Percentiles rank a stretch among this genome's conserved stretches.
Evolutionary conservation across 2,797 vertebrate genomes (phyloP).

Genomic region (Mus minutoides): DNA sequence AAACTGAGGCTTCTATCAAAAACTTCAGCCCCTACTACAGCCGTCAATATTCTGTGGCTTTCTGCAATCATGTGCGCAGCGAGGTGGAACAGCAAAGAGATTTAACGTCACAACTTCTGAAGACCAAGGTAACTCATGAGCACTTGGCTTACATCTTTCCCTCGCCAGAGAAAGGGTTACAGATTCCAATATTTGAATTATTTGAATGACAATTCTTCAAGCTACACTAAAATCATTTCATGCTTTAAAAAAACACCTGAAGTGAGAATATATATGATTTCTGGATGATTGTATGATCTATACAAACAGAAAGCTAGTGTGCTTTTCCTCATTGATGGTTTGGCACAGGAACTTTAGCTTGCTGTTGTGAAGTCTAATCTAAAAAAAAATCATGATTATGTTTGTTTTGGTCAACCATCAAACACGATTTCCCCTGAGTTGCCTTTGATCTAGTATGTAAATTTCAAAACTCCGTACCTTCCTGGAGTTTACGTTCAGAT

Average conservation of each 20-base stretch:
- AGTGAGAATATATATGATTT: constrained; percentile 10
- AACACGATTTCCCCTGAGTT: constrained; percentile 23
- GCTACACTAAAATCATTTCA: constrained; percentile 31
- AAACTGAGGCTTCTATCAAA: constrained; percentile 90
- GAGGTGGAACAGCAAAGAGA: constrained; percentile 91
- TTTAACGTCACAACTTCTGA: constrained; percentile 89
- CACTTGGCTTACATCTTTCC: background rate
- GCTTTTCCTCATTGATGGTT: constrained; percentile 24
- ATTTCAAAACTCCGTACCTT: constrained; percentile 13
- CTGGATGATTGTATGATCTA: background rate
- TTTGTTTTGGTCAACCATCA: constrained; percentile 62
- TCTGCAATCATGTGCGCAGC: constrained; percentile 90
- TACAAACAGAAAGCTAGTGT: constrained; percentile 24
- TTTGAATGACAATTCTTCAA: constrained; percentile 1
- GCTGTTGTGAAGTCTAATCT: background rate
- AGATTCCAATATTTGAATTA: background rate
- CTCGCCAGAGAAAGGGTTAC: background rate
- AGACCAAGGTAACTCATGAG: constrained; percentile 88
- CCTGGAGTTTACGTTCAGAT: background rate
- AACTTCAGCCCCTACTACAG: constrained; percentile 92
- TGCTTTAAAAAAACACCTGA: background rate
- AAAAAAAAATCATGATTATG: constrained; percentile 32
- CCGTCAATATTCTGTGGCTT: constrained; percentile 91
- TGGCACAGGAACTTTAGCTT: constrained; percentile 52
- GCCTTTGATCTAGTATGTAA: background rate